Conservation (phyloP, 2,888 invertebrate genomes). For the Temnothorax ravouxi region DNA sequence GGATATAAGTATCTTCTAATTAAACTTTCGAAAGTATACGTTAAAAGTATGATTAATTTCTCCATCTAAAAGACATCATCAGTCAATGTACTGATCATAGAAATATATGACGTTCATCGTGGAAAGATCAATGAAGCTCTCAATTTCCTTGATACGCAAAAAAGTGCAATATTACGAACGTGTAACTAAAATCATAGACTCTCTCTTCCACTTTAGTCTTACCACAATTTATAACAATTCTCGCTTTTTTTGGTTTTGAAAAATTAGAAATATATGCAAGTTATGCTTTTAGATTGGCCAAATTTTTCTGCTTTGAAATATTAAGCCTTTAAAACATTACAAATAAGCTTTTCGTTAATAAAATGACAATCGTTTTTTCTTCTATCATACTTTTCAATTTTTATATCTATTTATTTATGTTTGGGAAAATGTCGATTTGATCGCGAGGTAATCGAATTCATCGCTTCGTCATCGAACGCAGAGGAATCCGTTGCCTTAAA, state of each 20-base stretch:
- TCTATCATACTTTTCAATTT: not conserved
- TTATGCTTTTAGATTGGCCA: not conserved
- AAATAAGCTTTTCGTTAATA: not conserved
- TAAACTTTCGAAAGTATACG: conserved; percentile 40
- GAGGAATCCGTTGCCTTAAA: conserved; percentile 32
- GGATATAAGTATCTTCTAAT: conserved; percentile 12
- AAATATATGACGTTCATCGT: conserved; percentile 24
- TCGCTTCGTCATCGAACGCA: conserved; percentile 4
- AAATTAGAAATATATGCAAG: conserved; percentile 9
- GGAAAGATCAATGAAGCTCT: conserved; percentile 9
- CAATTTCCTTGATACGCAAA: conserved; percentile 2
- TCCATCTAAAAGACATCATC: conserved; percentile 5
- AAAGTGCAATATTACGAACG: conserved; percentile 1
- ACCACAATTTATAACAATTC: not conserved
- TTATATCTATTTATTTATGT: not conserved
- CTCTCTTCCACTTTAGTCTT: not conserved
- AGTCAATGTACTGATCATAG: not conserved
- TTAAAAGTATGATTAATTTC: conserved; percentile 22
- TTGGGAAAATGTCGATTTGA: not conserved
- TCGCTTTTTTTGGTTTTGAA: not conserved
- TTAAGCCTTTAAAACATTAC: not conserved
- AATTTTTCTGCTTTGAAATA: not conserved
- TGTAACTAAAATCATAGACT: not conserved
- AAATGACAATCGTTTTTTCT: not conserved
- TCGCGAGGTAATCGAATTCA: not conserved